These are phyloP conservation scores for Ophion costatus DNA, from an alignment of 2,888 invertebrate genomes.

Conservation along the genomic window DNA sequence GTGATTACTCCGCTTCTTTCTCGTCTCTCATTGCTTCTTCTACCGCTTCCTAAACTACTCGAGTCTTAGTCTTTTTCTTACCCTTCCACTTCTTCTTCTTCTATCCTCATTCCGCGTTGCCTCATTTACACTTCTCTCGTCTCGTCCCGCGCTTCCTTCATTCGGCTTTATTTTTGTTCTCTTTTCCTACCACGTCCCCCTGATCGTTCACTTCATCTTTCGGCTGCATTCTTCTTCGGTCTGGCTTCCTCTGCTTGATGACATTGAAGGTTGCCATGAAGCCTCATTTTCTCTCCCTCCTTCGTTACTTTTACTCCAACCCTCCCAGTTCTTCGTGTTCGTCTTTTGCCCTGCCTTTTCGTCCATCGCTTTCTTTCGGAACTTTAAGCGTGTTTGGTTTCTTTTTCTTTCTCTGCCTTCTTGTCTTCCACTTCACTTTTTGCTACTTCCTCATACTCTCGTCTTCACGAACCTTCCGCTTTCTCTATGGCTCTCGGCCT, in stretches of 20 bases:
- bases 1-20: not conserved
- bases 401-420: too few species aligned
- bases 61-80: not conserved
- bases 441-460: not conserved
- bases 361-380: too few species aligned
- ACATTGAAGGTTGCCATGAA: not conserved
- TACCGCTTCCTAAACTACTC: constrained; percentile 4
- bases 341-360: too few species aligned
- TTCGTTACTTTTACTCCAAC: not conserved
- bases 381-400: too few species aligned
- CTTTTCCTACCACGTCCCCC: not conserved
- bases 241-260: not conserved
- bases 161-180: not conserved
- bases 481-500: not conserved
- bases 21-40: not conserved
- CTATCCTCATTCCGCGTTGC: not conserved
- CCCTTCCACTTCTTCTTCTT: constrained; percentile 26
- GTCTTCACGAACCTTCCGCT: not conserved
- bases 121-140: not conserved
- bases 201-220: constrained; percentile 19
- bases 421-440: constrained; percentile 28
- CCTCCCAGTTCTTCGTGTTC: too few species aligned
- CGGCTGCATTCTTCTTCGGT: not conserved
- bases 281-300: not conserved
- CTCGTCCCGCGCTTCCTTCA: not conserved